These are phyloP conservation scores for Pollenia angustigena DNA, from an alignment of 2,888 invertebrate species.

Conservation along the genomic window DNA sequence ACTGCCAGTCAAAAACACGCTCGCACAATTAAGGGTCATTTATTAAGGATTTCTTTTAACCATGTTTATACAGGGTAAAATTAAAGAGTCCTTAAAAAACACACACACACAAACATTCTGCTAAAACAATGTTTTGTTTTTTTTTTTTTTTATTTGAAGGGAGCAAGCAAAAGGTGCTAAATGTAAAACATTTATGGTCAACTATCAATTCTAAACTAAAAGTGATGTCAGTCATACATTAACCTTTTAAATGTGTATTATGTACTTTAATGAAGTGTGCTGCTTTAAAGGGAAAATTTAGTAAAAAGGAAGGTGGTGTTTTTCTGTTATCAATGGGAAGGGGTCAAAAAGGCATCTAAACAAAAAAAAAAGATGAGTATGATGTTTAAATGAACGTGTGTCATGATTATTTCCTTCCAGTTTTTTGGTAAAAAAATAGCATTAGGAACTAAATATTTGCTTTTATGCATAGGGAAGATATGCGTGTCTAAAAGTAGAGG, in stretches of 20 bases:
- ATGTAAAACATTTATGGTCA: constrained; percentile 59
- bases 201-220: constrained; percentile 42
- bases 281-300: neutral
- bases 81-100: constrained; percentile 26
- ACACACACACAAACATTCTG: neutral
- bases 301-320: constrained; percentile 20
- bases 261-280: neutral
- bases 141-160: neutral
- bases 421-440: neutral
- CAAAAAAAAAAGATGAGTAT: constrained; percentile 40
- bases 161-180: constrained; percentile 66
- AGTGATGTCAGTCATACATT: constrained; percentile 63
- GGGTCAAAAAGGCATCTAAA: constrained; percentile 42
- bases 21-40: constrained; percentile 45
- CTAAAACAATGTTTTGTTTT: too few species aligned
- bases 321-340: constrained; percentile 21
- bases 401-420: constrained; percentile 42
- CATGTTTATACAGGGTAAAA: constrained; percentile 45
- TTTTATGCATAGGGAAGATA: neutral
- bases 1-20: constrained; percentile 8
- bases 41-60: constrained; percentile 39
- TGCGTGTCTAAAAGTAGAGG: constrained; percentile 23
- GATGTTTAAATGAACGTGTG: constrained; percentile 8
- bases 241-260: neutral
- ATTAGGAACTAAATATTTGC: constrained; percentile 52